Evolutionary conservation across 1,140 invertebrate species (phyloP), one percentile per base, ranked within the genome.

Genomic region (Ips typographus): DNA sequence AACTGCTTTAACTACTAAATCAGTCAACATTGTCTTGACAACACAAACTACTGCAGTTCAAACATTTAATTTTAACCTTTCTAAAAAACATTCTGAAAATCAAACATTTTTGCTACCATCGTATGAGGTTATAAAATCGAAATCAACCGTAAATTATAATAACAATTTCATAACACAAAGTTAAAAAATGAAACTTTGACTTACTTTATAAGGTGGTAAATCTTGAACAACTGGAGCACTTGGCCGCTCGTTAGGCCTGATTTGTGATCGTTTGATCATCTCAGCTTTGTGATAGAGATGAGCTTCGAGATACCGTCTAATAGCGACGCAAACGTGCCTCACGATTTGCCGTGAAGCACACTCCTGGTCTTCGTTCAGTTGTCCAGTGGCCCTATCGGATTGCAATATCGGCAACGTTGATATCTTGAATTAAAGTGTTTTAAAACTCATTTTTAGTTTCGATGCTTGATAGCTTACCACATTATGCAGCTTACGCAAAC

Each of bases 301-400:
- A 1, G 93, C 91, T 80, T 98, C 95, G 80, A 96, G 91, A 74
- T 98, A 98, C 67, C 91, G 87, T 77, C 95, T 93, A 1, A 98
- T 83, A 2, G 95, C 93, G 3, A 93, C 89, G 76, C 93, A 94
- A 2, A 98, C 95, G 79, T 98, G 95, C 6, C 95, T 83, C 1
- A 96, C 94, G 57, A 94, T 93, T 83, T 98, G 96, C n/a, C 94
- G 80, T n/a, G 93, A 93, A 1, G 94, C 91, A 79, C 92, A 94
- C 69, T 95, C 91, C 22, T 22, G 22, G 22, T 22, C 22, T 74
- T 97, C 95, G 68, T 91, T 91, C n/a, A 94, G 80, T 59, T 74
- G 73, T 0, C 86, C 79, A 69, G 86, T 84, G 55, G 89, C 87
- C 62, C 88, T 87, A 71, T 91, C 89, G 8, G 88, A 83, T 70